Conservation (phyloP, 2,888 invertebrate species). For the Polyploca ridens region DNA sequence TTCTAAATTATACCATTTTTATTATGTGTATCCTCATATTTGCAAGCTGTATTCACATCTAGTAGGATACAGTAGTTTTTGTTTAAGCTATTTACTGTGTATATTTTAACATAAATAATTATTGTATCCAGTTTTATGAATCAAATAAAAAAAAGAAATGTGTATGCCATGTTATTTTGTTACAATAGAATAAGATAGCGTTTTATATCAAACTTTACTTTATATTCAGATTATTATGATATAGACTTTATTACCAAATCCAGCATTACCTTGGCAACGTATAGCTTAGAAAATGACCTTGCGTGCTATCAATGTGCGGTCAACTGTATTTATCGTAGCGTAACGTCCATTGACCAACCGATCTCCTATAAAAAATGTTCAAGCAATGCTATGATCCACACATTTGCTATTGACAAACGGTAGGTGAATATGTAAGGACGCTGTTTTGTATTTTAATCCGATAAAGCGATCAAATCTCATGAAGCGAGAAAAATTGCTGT, state of each 20-base stretch:
- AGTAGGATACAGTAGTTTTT: too few species aligned
- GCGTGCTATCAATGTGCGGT: conserved; percentile 4
- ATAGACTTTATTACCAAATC: not conserved
- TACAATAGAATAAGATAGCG: too few species aligned
- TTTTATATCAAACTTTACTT: not conserved
- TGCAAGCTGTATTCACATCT: too few species aligned
- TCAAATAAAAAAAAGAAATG: too few species aligned
- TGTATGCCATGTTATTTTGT: too few species aligned
- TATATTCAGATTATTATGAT: not conserved
- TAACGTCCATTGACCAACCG: conserved; percentile 1
- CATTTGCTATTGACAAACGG: not conserved
- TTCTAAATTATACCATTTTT: too few species aligned
- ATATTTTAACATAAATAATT: too few species aligned
- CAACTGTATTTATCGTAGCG: conserved; percentile 1
- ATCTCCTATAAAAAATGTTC: not conserved
- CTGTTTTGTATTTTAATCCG: too few species aligned
- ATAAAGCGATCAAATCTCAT: not conserved
- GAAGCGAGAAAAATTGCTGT: too few species aligned
- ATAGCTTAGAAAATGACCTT: not conserved
- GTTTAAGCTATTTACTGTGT: too few species aligned
- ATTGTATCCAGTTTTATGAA: too few species aligned
- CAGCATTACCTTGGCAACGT: not conserved
- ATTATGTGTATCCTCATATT: too few species aligned
- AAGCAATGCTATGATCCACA: not conserved
- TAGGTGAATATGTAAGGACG: not conserved